Evolutionary conservation across 1,140 invertebrate species (phyloP).

Genomic region (Lethocerus indicus): DNA sequence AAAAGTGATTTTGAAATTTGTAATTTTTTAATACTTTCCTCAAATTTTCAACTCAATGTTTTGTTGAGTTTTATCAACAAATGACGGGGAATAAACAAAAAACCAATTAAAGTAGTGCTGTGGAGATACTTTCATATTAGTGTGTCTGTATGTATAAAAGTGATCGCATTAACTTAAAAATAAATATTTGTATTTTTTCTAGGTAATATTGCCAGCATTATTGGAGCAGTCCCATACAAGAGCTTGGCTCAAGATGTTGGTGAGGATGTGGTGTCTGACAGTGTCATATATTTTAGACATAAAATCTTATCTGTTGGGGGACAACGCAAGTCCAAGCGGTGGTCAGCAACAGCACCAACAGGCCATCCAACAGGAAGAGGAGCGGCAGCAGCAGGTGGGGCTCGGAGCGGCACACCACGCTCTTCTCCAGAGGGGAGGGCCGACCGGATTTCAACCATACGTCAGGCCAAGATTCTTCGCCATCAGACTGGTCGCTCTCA

Average conservation of each 20-base stretch:
- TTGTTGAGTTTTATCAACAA: too few species aligned
- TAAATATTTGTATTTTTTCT: conserved; percentile 5
- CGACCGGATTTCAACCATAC: conserved; percentile 76
- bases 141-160: too few species aligned
- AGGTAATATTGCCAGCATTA: conserved; percentile 86
- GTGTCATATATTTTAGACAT: conserved; percentile 76
- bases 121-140: too few species aligned
- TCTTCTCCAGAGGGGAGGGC: conserved; percentile 55
- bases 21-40: too few species aligned
- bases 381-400: conserved; percentile 25
- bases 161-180: too few species aligned
- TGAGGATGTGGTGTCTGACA: conserved; percentile 74
- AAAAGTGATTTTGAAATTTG: too few species aligned
- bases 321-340: conserved; percentile 24
- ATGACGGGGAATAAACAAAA: too few species aligned
- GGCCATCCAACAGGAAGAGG: conserved; percentile 7
- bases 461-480: conserved; percentile 66
- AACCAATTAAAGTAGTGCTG: too few species aligned
- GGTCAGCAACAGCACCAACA: too few species aligned
- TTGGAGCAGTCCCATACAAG: conserved; percentile 91
- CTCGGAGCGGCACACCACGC: conserved; percentile 66
- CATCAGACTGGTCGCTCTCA: conserved; percentile 52
- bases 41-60: too few species aligned
- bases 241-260: conserved; percentile 74
- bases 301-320: conserved; percentile 74